Evolutionary conservation across 1,140 invertebrate species (phyloP), one percentile per base, ranked within the genome.

Genomic region (Chlorops oryzae): DNA sequence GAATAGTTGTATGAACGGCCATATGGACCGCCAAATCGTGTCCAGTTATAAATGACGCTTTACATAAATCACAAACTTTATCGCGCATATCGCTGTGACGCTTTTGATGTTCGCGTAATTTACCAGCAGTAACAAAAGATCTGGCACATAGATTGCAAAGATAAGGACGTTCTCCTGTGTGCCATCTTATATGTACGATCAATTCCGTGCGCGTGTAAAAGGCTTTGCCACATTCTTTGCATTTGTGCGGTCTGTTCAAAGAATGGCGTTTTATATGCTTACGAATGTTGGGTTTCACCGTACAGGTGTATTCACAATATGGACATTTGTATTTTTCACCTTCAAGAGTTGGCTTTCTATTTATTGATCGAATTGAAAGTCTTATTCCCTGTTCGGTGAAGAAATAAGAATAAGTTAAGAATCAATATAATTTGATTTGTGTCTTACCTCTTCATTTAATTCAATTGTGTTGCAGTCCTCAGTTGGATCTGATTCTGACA

Each of bases 161-260:
- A 62, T 75, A 79, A 4, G 78, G 78, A 49, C 76, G 70, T 61
- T 79, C 78, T 44, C 78, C 77, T 0, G 77, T 80, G 62, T 80
- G 78, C 1, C 75, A 77, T 20, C 78, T 59, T 55, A 77, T 73
- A 59, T 80, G 78, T 53, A 77, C 77, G 50, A 63, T 69, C 22
- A 78, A 61, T 24, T 44, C 42, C 12, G 12, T 32, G 28, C 28
- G 9, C 9, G 28, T 32, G 28, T 10, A 32, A 15, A 32, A 32
- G 9, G 9, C 15, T 32, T 32, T 32, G 9, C 9, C 9, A 32
- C 28, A 32, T 15, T 10, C 9, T 15, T 32, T 9, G 28, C 28
- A 32, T 9, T 15, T 32, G 28, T 32, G 15, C 9, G 9, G 9
- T 15, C 15, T 32, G 9, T 32, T 32, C 9, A 10, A 9, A 32